phyloP scores from a whole-genome alignment of 2,888 invertebrate genomes.

The Congeria kusceri region DNA sequence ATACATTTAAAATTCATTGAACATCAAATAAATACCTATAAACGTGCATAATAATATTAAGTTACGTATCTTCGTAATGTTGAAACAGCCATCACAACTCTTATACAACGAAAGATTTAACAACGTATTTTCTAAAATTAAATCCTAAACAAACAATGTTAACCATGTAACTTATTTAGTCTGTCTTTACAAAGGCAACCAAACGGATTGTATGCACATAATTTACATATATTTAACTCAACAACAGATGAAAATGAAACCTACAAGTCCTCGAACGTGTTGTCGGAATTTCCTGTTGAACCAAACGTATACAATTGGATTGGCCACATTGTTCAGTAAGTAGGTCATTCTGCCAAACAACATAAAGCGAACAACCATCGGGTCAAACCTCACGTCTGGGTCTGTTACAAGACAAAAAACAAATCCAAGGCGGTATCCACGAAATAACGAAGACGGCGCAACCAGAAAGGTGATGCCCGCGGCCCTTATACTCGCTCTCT shows the following conservation, averaged over 20 bases:
- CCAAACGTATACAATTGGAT: conserved; percentile 37
- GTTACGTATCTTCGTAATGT: no score
- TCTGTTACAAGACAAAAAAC: conserved; percentile 14
- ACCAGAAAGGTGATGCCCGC: conserved; percentile 38
- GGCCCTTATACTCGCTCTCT: conserved; percentile 3
- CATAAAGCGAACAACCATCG: neutral
- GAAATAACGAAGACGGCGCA: conserved; percentile 38
- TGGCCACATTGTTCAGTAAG: conserved; percentile 35
- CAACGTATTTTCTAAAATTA: no score
- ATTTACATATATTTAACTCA: no score
- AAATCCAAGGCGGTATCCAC: conserved; percentile 47
- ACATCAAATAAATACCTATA: no score
- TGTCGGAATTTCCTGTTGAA: conserved; percentile 42
- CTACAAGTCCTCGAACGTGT: conserved; percentile 2
- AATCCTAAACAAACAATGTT: no score
- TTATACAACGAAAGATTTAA: no score
- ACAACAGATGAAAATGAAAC: neutral
- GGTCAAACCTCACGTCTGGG: neutral
- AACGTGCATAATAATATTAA: no score
- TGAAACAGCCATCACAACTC: no score
- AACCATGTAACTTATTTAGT: no score
- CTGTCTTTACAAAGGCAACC: no score
- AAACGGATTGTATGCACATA: no score
- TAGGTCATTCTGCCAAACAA: conserved; percentile 38
- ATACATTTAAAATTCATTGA: no score